Base-by-base conservation (phyloP, 2,888 invertebrate genomes). In the Pyrrhosoma nymphula region DNA sequence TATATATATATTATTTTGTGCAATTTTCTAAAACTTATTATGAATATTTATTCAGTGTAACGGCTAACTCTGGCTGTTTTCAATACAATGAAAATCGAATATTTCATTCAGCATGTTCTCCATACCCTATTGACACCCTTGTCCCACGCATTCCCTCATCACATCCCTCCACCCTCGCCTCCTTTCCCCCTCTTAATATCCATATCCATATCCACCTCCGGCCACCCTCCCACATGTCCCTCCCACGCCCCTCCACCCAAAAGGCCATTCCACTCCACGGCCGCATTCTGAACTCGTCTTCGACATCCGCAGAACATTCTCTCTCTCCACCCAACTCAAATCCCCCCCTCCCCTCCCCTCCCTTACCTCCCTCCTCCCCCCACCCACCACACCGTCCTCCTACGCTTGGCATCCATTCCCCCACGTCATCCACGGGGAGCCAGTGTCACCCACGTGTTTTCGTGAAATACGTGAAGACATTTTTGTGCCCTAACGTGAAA, bases 221-320 rank as follows among this genome's bases (percentile, higher is more conserved):
- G 69, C 69, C 69, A 60, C n/a, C n/a, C n/a, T n/a, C n/a, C n/a
- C n/a, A 12, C 60, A 60, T 14, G 12, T 69, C 69, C 69, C 1
- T 69, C 82, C 82, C 35, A 10, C 35, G 82, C 1, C 16, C 18
- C 47, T 47, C 47, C 82, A 4, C 35, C 30, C 35, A 82, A 47
- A n/a, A 47, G 47, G n/a, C 82, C 82, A 82, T 82, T 82, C n/a
- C 82, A 8, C 35, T 82, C 35, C 82, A 12, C 60, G 16, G 16
- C 69, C 69, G 82, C 35, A 82, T 82, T 82, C 82, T 82, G 30
- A 35, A 26, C 82, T 82, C 82, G 82, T 82, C 35, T 82, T 82
- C 82, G 82, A 82, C 82, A 82, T 82, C 82, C 82, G 82, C 30
- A 14, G n/a, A 82, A 82, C 82, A 82, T 82, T 82, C 82, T 35